Evolutionary conservation across 2,113 vertebrate genomes (phyloP), one percentile per base, ranked within the genome.

Genomic region (Spheniscus mendiculus): DNA sequence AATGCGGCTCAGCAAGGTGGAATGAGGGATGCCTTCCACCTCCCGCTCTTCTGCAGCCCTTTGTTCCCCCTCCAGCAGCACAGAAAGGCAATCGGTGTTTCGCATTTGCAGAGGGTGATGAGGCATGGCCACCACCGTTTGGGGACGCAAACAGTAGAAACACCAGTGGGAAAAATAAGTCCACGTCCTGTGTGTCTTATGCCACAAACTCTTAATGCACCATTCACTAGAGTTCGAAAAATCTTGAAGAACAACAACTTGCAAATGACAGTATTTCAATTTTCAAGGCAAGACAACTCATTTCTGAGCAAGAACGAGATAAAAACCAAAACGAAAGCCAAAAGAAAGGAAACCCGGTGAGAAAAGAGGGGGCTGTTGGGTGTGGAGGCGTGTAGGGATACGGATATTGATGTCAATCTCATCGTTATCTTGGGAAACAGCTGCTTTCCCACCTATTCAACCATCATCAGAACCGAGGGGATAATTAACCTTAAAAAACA

Each of bases 181-280:
- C 62, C 15, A 1, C 0, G 4, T 12, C 21, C 66, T 55, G 40
- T 0, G 4, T 4, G 14, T 9, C 30, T 70, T 56, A 58, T 0
- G 3, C 42, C 42, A 47, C 40, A 62, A 83, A 40, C 34, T 45
- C 71, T 11, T 25, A 62, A 12, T 0, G 0, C 22, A 13, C 22
- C 21, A 1, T 29, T 32, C 8, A 1, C 45, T 14, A 5, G 19
- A 84, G 32, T 21, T 61, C 14, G 27, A 52, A 89, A 89, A 88
- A 80, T 15, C 49, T 65, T 7, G 34, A 14, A 4, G n/a, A 47
- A 49, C 19, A 69, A 18, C 0, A 2, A 62, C 56, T 78, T n/a
- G 55, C 26, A 52, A 45, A 40, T 4, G 5, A 38, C 17, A 45
- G 5, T 15, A 29, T 61, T 83, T 32, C 23, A 13, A 11, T 93